phyloP scores from a whole-genome alignment of 2,888 invertebrate species.

The Trichopria drosophilae region DNA sequence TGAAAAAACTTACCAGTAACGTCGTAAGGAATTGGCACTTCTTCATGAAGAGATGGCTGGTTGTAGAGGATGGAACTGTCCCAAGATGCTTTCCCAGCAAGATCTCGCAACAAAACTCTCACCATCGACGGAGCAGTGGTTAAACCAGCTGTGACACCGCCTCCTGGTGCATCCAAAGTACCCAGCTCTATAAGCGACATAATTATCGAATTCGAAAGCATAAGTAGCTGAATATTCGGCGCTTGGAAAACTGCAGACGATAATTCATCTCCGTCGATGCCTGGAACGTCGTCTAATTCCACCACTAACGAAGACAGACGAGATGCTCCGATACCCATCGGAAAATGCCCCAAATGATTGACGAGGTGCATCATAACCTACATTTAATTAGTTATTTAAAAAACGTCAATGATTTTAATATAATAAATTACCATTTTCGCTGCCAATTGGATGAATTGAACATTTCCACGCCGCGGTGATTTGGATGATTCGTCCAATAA shows the following conservation, averaged over 20 bases:
- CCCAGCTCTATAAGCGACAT: constrained; percentile 89
- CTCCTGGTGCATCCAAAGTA: constrained; percentile 77
- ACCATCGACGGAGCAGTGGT: constrained; percentile 61
- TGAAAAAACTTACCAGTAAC: constrained; percentile 40
- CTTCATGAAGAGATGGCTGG: constrained; percentile 62
- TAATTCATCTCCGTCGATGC: constrained; percentile 73
- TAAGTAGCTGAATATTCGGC: constrained; percentile 81
- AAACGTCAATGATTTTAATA: constrained; percentile 1
- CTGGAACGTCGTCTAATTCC: constrained; percentile 87
- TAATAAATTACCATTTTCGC: constrained; percentile 62
- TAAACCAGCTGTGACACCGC: constrained; percentile 66
- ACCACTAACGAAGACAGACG: constrained; percentile 86
- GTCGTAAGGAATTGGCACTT: constrained; percentile 38
- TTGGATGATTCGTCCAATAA: constrained; percentile 61
- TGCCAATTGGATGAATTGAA: constrained; percentile 63
- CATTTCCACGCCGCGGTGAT: constrained; percentile 48
- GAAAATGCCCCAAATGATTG: constrained; percentile 92
- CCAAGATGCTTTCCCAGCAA: constrained; percentile 95
- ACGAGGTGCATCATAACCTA: constrained; percentile 84
- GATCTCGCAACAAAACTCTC: constrained; percentile 83
- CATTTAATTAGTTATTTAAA: not conserved
- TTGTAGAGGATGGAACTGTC: constrained; percentile 89
- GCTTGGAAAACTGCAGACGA: constrained; percentile 80
- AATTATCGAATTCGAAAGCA: constrained; percentile 80
- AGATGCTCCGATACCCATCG: constrained; percentile 86